Base-by-base conservation (phyloP, 2,113 vertebrate genomes). In the Heterotis niloticus region DNA sequence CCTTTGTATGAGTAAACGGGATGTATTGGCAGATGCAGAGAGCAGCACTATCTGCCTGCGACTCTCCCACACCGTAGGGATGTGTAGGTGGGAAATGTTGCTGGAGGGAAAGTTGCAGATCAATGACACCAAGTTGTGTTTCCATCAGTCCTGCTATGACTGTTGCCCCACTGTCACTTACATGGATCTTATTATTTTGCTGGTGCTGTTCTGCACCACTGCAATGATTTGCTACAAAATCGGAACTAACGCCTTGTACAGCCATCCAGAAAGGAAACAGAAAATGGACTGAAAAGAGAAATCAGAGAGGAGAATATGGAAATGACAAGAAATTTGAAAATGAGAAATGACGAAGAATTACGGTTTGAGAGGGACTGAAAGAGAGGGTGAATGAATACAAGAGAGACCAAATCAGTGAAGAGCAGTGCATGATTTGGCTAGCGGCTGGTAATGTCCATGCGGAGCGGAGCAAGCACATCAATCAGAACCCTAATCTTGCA, bases 401-500 rank as follows among this genome's bases (percentile, higher is more conserved):
- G 51, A 51, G 51, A 28, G 20, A 28, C 20, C 66, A 24, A 65
- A 24, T 65, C 64, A 65, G 24, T 65, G 20, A 71, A 44, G 34
- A 71, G 56, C 18, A 24, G 68, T 70, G 7, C 59, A 64, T 44
- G 59, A 77, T 16, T 64, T 23, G 18, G 0, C 14, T 5, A 20
- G 11, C 3, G 20, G 34, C 23, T 52, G 44, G 26, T 65, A 18
- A 65, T 75, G 24, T 44, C 60, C 59, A 24, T 18, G 17, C 14
- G 52, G 29, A 23, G n/a, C 17, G 4, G 10, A 65, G 17, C n/a
- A 23, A 65, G 75, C 10, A 16, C 23, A 54, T 60, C 72, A 75
- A 59, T 75, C 52, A 60, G 60, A 77, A 17, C 14, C 20, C 24
- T 77, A 65, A 67, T 64, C 59, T 44, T 44, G 29, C 64, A 77